These are phyloP conservation scores for Oryctolagus cuniculus DNA, from an alignment of 2,113 vertebrate genomes.

Conservation along the genomic window DNA sequence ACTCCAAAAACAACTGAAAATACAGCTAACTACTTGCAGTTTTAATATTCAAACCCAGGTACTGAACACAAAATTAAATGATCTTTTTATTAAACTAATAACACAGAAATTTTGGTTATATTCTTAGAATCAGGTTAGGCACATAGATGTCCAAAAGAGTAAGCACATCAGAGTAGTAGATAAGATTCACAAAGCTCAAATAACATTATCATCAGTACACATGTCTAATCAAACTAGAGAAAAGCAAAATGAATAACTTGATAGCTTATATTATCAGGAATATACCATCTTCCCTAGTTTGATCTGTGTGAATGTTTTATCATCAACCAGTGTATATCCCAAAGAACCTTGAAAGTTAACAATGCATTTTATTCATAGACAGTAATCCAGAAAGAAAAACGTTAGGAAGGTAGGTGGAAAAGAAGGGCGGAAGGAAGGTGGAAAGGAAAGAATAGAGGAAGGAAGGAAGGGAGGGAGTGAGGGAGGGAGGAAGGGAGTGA, in stretches of 20 bases:
- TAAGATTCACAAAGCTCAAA: not conserved
- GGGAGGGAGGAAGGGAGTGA: not conserved
- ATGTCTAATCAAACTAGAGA: not conserved
- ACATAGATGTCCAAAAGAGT: not conserved
- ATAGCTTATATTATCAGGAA: not conserved
- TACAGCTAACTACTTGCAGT: not conserved
- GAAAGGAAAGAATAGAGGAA: not conserved
- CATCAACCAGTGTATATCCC: not conserved
- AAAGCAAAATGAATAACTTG: not conserved
- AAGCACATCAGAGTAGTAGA: not conserved
- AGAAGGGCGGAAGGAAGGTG: not conserved
- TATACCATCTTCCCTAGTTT: not conserved
- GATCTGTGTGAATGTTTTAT: not conserved
- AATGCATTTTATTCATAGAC: not conserved
- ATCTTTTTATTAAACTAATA: not conserved
- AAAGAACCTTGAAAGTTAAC: not conserved
- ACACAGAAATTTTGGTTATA: not conserved
- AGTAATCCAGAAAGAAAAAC: not conserved
- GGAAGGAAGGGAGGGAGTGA: no score
- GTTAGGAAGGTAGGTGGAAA: not conserved
- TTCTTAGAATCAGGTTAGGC: not conserved
- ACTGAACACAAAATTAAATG: not conserved
- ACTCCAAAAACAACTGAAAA: not conserved
- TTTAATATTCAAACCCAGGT: not conserved
- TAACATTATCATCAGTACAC: not conserved